These are phyloP conservation scores for Drosophila putrida DNA, from an alignment of 2,888 invertebrate species.

Conservation along the genomic window DNA sequence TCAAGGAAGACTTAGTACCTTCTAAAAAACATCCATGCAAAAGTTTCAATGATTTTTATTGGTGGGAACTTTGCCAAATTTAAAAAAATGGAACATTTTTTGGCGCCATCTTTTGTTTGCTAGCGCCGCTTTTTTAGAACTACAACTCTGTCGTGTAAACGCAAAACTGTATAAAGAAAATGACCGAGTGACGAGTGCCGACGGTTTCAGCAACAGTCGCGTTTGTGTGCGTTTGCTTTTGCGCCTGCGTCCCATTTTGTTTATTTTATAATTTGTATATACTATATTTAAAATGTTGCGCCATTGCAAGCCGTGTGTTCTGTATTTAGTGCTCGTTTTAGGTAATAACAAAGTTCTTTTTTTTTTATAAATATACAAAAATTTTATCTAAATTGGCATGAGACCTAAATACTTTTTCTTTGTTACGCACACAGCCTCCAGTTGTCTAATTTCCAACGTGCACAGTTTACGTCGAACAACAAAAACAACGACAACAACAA, in stretches of 20 bases:
- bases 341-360: slow-evolving; percentile 44
- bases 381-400: no score
- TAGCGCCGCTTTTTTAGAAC: no score
- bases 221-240: slow-evolving; percentile 37
- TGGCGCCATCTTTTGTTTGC: no score
- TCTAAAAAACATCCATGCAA: no score
- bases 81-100: no score
- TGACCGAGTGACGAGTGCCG: no score
- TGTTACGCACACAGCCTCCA: slow-evolving; percentile 47
- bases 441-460: slow-evolving; percentile 56
- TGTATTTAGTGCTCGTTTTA: slow-evolving; percentile 57
- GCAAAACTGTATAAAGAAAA: no score
- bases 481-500: slow-evolving; percentile 50
- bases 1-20: no score
- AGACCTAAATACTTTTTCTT: neutral
- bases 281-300: slow-evolving; percentile 59
- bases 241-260: slow-evolving; percentile 55
- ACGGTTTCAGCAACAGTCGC: slow-evolving; percentile 10
- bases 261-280: slow-evolving; percentile 13
- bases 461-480: slow-evolving; percentile 45
- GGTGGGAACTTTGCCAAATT: no score
- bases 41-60: no score
- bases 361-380: neutral
- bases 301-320: slow-evolving; percentile 38
- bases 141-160: no score